These are phyloP conservation scores for Coenonympha arcania DNA, from an alignment of 2,888 invertebrate species.

Conservation along the genomic window DNA sequence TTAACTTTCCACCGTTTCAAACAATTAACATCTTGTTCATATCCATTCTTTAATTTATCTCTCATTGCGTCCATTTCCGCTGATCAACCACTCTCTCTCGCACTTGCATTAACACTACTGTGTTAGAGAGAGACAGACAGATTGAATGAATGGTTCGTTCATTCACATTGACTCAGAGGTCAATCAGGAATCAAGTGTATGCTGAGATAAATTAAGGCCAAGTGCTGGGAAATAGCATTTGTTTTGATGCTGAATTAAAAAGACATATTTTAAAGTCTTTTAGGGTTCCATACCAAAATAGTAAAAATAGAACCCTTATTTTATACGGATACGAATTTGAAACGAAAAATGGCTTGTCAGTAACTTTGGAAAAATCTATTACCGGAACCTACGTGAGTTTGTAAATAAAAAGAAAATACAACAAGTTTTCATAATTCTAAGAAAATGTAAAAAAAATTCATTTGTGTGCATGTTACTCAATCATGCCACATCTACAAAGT, in stretches of 20 bases:
- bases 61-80: slow-evolving; percentile 23
- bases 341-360: too few species aligned
- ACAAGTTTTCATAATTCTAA: too few species aligned
- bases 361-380: too few species aligned
- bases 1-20: slow-evolving; percentile 10
- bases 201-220: slow-evolving; percentile 35
- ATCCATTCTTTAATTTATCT: slow-evolving; percentile 24
- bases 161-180: slow-evolving; percentile 58
- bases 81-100: slow-evolving; percentile 30
- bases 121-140: slow-evolving; percentile 34
- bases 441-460: too few species aligned
- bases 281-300: too few species aligned
- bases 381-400: too few species aligned
- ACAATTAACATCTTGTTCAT: slow-evolving; percentile 22
- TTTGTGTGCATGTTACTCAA: too few species aligned
- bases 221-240: slow-evolving; percentile 30
- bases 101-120: slow-evolving; percentile 10
- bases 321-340: too few species aligned
- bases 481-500: too few species aligned
- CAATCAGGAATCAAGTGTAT: slow-evolving; percentile 55
- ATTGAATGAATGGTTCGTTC: slow-evolving; percentile 51
- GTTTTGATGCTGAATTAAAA: slow-evolving; percentile 6
- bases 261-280: background rate
- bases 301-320: too few species aligned
- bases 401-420: too few species aligned